Percentiles rank a stretch among this genome's conserved stretches.
Evolutionary conservation across 2,797 vertebrate species (phyloP).

Genomic region (Kryptolebias ocellatus): DNA sequence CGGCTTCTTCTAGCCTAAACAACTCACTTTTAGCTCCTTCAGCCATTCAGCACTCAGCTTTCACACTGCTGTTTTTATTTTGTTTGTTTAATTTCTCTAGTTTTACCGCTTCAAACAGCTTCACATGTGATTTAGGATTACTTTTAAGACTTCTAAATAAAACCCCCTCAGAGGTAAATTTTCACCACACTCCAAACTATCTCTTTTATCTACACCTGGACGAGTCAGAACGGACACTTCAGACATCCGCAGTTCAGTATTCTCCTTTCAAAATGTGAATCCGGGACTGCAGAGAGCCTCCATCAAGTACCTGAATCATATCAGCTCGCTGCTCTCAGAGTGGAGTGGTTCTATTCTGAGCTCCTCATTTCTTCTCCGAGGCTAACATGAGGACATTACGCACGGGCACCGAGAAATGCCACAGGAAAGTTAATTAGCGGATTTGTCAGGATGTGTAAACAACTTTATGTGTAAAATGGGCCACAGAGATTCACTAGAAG

Average conservation of each 20-base stretch:
- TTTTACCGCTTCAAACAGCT: no score
- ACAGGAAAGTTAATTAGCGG: not conserved
- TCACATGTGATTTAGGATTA: no score
- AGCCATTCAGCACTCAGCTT: no score
- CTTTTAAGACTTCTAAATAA: no score
- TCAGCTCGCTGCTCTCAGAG: not conserved
- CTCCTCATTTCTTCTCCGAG: not conserved
- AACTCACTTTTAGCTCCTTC: no score
- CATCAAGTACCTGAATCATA: not conserved
- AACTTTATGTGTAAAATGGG: not conserved
- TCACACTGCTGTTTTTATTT: no score
- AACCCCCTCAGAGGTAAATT: no score
- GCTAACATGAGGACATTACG: not conserved
- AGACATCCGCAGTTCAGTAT: not conserved
- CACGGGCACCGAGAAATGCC: not conserved
- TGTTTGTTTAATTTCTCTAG: no score
- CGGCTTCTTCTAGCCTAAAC: no score
- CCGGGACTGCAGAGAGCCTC: not conserved
- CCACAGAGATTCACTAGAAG: no score
- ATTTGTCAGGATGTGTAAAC: not conserved
- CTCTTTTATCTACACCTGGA: not conserved
- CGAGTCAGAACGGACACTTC: not conserved
- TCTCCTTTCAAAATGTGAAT: not conserved
- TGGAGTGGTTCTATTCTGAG: slow-evolving; percentile 2
- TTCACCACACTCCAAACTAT: not conserved